Evolutionary conservation across 2,888 invertebrate genomes (phyloP).

Genomic region (Pogonocherus hispidulus): DNA sequence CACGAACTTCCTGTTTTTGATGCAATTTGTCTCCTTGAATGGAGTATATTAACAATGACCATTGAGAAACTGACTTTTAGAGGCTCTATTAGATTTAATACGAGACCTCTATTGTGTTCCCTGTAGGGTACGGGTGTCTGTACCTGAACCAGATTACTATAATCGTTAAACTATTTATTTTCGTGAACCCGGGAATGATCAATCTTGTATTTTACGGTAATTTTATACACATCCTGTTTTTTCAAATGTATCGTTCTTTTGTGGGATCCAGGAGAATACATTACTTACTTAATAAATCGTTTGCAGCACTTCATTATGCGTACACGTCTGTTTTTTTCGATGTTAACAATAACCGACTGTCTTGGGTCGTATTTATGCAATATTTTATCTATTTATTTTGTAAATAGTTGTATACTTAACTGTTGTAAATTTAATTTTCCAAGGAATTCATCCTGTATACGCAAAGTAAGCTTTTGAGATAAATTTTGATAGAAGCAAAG

Average conservation of each 20-base stretch:
- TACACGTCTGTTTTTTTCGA: not conserved
- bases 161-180: conserved; percentile 60
- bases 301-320: not conserved
- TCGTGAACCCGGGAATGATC: conserved; percentile 49
- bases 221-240: conserved; percentile 53
- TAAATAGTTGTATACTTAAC: too few species aligned
- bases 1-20: conserved; percentile 70
- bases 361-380: too few species aligned
- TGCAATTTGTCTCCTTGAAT: conserved; percentile 69
- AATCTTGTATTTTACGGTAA: conserved; percentile 44
- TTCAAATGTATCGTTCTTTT: conserved; percentile 41
- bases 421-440: too few species aligned
- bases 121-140: conserved; percentile 59
- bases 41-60: conserved; percentile 65
- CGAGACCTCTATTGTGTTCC: conserved; percentile 58
- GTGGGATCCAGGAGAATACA: conserved; percentile 4
- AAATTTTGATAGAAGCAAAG: too few species aligned
- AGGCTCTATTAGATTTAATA: conserved; percentile 68
- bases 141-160: conserved; percentile 62
- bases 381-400: too few species aligned
- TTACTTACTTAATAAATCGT: conserved; percentile 37
- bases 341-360: too few species aligned
- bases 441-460: too few species aligned
- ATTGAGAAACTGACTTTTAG: conserved; percentile 66
- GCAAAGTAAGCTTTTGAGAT: not conserved